phyloP scores from a whole-genome alignment of 1,140 invertebrate species.

The Oncopeltus fasciatus region DNA sequence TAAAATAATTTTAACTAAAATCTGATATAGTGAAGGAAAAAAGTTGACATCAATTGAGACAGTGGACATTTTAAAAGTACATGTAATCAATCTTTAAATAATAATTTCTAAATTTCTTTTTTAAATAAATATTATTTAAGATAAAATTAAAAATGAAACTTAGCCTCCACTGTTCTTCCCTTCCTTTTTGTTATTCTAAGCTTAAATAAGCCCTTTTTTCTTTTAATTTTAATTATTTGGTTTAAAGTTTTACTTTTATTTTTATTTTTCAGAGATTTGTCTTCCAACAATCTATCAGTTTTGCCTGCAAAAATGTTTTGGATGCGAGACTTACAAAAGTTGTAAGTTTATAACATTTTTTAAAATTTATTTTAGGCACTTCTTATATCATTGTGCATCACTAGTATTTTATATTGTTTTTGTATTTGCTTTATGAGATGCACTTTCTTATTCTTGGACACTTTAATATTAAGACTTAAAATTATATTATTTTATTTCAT shows the following conservation, averaged over 20 bases:
- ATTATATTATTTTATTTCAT: constrained; percentile 7
- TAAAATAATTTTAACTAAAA: too few relatives aligned
- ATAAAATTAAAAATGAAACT: too few relatives aligned
- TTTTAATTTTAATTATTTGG: too few relatives aligned
- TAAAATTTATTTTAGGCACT: neutral
- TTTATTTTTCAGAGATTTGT: constrained; percentile 21
- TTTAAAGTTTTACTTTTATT: too few relatives aligned
- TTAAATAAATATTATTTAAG: too few relatives aligned
- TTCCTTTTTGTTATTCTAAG: neutral
- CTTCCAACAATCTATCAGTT: constrained; percentile 19
- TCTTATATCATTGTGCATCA: neutral
- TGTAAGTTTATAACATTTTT: constrained; percentile 22
- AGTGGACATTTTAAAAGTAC: too few relatives aligned
- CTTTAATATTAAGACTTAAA: neutral
- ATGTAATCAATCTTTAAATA: too few relatives aligned
- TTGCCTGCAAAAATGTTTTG: constrained; percentile 17
- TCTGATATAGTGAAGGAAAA: too few relatives aligned
- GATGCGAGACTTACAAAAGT: constrained; percentile 19
- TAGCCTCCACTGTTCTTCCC: neutral
- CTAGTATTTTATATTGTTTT: neutral
- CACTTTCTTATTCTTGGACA: neutral
- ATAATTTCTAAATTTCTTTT: too few relatives aligned
- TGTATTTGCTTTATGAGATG: neutral
- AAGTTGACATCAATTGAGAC: too few relatives aligned
- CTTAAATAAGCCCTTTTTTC: neutral